These are phyloP conservation scores for Gallirallus australis DNA, from an alignment of 2,797 vertebrate genomes.

Conservation along the genomic window DNA sequence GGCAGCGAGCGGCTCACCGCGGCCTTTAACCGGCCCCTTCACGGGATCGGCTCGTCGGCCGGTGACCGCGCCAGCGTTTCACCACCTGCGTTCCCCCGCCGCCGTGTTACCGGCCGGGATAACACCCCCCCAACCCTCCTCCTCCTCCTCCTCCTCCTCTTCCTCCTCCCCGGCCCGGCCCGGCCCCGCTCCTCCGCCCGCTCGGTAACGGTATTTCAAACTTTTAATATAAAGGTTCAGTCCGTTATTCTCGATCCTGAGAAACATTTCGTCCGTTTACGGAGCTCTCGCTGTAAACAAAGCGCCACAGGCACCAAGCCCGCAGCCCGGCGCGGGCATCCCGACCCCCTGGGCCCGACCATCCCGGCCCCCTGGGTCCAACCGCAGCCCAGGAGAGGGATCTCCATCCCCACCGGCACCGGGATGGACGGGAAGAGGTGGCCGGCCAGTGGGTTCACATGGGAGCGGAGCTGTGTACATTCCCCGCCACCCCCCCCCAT, in stretches of 20 bases:
- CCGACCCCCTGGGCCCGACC: not conserved
- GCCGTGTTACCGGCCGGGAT: too few species aligned
- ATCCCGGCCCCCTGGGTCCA: not conserved
- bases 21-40: too few species aligned
- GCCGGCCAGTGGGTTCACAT: not conserved
- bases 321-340: not conserved
- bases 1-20: too few species aligned
- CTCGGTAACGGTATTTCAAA: slow-evolving; percentile 17
- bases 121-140: too few species aligned
- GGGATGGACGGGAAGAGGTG: not conserved
- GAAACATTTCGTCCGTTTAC: slow-evolving; percentile 69
- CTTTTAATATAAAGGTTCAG: slow-evolving; percentile 72
- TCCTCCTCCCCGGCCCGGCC: too few species aligned
- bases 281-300: slow-evolving; percentile 73
- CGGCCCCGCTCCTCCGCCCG: not conserved
- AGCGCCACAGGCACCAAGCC: slow-evolving; percentile 66
- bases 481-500: not conserved
- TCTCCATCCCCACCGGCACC: not conserved
- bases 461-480: not conserved
- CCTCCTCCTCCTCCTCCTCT: too few species aligned
- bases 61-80: too few species aligned
- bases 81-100: too few species aligned
- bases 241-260: slow-evolving; percentile 73
- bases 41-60: too few species aligned
- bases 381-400: not conserved